Percentiles rank a stretch among this genome's conserved stretches.
These are phyloP conservation scores for Eutrigla gurnardus DNA, from an alignment of 2,797 vertebrate species.

Conservation along the genomic window DNA sequence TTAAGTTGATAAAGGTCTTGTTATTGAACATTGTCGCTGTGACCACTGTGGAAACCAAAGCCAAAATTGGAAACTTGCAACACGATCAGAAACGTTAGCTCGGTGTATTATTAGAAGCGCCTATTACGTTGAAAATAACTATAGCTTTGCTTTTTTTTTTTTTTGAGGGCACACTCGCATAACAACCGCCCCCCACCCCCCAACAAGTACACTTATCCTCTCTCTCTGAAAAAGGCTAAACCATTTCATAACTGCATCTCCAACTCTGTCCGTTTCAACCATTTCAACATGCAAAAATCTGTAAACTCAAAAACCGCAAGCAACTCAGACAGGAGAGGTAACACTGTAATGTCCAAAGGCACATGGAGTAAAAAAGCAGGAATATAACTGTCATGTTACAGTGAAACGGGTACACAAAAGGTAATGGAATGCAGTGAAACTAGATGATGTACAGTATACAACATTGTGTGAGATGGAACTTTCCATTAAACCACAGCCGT, in stretches of 20 bases:
- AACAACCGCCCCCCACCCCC: background rate
- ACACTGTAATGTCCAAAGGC: background rate
- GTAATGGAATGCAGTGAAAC: background rate
- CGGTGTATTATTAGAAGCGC: too few relatives aligned
- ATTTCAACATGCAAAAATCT: constrained; percentile 2
- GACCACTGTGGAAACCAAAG: background rate
- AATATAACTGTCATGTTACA: background rate
- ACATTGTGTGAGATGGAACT: background rate
- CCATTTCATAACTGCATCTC: background rate
- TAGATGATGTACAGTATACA: background rate
- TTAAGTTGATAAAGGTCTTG: background rate
- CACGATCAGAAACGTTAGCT: background rate
- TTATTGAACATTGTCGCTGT: background rate
- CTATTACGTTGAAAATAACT: background rate
- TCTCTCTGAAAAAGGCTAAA: constrained; percentile 14
- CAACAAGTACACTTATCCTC: background rate
- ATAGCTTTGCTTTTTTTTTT: background rate
- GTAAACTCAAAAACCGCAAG: background rate
- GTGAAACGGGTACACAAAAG: background rate
- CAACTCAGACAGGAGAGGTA: background rate
- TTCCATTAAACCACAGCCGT: background rate
- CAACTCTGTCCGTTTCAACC: background rate
- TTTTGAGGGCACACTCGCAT: background rate
- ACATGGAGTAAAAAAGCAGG: background rate
- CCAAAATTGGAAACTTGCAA: background rate